These are phyloP conservation scores for Flexamia atlantica DNA, from an alignment of 2,888 invertebrate genomes.

Conservation along the genomic window DNA sequence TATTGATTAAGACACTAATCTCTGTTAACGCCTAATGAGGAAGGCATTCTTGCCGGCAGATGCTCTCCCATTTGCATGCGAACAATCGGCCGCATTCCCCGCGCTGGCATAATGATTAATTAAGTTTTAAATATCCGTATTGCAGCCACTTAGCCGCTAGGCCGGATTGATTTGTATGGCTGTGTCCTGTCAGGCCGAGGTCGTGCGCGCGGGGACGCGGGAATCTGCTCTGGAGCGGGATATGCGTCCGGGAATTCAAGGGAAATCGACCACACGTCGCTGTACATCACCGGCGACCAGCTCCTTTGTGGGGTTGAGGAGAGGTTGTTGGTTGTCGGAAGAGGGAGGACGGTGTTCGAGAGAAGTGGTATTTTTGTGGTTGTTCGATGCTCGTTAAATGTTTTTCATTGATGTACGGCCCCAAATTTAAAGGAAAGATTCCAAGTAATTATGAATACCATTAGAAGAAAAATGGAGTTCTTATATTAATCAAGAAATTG, in stretches of 20 bases:
- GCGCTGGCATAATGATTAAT: slow-evolving; percentile 56
- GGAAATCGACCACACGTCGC: neutral
- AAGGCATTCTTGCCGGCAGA: slow-evolving; percentile 58
- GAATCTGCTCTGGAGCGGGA: slow-evolving; percentile 44
- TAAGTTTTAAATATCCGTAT: slow-evolving; percentile 59
- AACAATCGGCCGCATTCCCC: slow-evolving; percentile 57
- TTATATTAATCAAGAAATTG: too few relatives aligned
- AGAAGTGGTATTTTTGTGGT: too few relatives aligned
- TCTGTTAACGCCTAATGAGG: slow-evolving; percentile 61
- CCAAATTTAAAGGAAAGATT: too few relatives aligned
- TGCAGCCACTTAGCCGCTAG: slow-evolving; percentile 29
- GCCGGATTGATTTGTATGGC: slow-evolving; percentile 52
- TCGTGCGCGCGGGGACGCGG: neutral
- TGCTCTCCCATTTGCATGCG: slow-evolving; percentile 56
- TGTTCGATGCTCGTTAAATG: too few relatives aligned
- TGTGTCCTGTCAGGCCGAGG: slow-evolving; percentile 22
- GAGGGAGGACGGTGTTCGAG: too few relatives aligned
- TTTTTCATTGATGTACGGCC: too few relatives aligned
- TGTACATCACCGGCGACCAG: neutral
- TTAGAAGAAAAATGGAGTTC: too few relatives aligned
- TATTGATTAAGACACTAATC: slow-evolving; percentile 63
- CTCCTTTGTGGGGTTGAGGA: neutral
- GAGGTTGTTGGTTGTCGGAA: too few relatives aligned
- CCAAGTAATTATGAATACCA: too few relatives aligned
- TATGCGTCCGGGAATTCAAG: slow-evolving; percentile 21